Evolutionary conservation across 2,888 invertebrate genomes (phyloP).

Genomic region (Leptura quadrifasciata): DNA sequence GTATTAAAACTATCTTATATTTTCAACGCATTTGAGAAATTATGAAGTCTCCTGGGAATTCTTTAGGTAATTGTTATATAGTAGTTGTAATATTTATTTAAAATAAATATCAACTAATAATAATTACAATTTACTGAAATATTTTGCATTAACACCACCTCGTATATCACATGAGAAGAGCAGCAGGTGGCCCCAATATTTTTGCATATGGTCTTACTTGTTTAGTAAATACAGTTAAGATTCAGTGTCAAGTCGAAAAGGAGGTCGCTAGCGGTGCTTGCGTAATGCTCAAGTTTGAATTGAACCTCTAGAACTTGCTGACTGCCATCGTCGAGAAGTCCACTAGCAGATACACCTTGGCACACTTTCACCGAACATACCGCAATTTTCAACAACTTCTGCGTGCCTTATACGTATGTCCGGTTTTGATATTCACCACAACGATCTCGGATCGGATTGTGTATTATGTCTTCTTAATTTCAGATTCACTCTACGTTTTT

Average conservation of each 20-base stretch:
- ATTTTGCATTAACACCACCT: neutral
- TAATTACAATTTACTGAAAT: neutral
- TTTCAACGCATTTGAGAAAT: too few species aligned
- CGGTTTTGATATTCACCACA: constrained; percentile 16
- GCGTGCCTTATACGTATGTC: constrained; percentile 30
- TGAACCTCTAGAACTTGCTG: constrained; percentile 32
- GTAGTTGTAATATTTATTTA: too few species aligned
- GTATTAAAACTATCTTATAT: too few species aligned
- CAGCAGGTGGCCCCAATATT: constrained; percentile 44
- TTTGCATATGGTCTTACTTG: constrained; percentile 30
- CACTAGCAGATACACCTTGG: constrained; percentile 61
- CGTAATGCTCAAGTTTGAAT: constrained; percentile 59
- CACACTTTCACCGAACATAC: constrained; percentile 65
- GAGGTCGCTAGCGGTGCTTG: constrained; percentile 64
- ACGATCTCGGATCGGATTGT: constrained; percentile 25
- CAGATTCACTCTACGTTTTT: neutral
- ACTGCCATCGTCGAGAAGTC: constrained; percentile 42
- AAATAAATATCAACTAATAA: neutral
- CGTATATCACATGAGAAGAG: constrained; percentile 6
- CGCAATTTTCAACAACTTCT: constrained; percentile 38
- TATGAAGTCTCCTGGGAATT: too few species aligned
- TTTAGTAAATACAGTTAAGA: constrained; percentile 48
- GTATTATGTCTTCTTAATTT: neutral
- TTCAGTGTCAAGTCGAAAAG: constrained; percentile 65
- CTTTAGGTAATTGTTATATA: too few species aligned